Base-by-base conservation (phyloP, 2,888 invertebrate species). In the Acrobasis consociella region DNA sequence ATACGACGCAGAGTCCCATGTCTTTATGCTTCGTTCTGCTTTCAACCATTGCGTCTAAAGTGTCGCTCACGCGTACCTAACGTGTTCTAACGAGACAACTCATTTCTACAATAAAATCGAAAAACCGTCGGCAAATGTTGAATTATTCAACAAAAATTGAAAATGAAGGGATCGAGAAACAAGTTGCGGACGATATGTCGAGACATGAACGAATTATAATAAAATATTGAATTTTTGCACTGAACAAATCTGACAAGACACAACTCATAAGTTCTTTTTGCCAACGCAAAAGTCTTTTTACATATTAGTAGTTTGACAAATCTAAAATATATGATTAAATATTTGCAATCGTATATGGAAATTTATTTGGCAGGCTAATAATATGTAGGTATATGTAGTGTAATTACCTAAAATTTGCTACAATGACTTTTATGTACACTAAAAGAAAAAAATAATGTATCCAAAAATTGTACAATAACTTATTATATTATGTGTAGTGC, bases 111-210 rank as follows among this genome's bases (percentile, higher is more conserved):
- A 83, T 83, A 83, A 83, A 78, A 83, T 78, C 76, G 78, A 83
- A 82, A 65, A 78, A 71, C 65, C 71, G 70, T 67, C 75, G 65
- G 64, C 70, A 67, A 75, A 72, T 74, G 78, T 74, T 88, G 89
- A 87, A 90, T 89, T 86, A 90, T 91, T 90, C 91, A 90, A 84
- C 83, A 83, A 88, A 85, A 86, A 86, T 83, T 80, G 78, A 85
- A 86, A 85, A 76, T 77, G 74, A 80, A 77, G 72, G 71, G 81
- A 77, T 73, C 81, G 65, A 85, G 83, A 84, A 84, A 86, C 81
- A 84, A 82, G 78, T 81, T 76, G 75, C 79, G 72, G 72, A 55
- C 75, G 73, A 83, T 82, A 77, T 83, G 84, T 83, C 86, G 80
- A 80, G 87, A 86, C 85, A 76, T 72, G 75, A 72, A 72, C 77